Conservation (phyloP, 2,113 vertebrate species). For the Panurus biarmicus region DNA sequence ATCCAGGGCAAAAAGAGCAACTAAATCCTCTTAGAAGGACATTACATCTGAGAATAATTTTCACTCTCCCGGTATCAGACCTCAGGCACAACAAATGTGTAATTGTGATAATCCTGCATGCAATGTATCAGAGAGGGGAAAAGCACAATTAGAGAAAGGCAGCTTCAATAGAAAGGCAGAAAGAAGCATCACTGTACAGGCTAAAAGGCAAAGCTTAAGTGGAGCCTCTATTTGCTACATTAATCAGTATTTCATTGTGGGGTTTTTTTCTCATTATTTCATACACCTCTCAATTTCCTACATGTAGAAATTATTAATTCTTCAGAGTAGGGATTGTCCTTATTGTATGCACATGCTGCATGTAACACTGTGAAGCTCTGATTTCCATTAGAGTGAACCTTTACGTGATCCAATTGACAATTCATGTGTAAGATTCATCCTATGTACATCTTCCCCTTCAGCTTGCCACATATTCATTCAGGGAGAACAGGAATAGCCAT, state of each 20-base stretch:
- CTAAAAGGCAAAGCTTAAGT: neutral
- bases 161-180: neutral
- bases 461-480: conserved; percentile 9
- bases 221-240: neutral
- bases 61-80: neutral
- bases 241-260: neutral
- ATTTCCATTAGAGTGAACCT: conserved; percentile 46
- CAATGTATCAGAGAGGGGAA: neutral
- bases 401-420: conserved; percentile 55
- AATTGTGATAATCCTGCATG: neutral
- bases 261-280: neutral
- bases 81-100: neutral
- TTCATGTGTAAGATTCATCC: conserved; percentile 46
- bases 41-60: neutral
- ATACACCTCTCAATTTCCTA: neutral
- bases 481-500: neutral
- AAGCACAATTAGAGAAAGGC: neutral
- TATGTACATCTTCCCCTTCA: neutral
- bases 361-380: neutral
- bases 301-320: neutral
- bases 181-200: neutral
- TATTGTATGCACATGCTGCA: neutral
- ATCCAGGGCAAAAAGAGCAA: neutral
- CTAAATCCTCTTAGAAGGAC: neutral
- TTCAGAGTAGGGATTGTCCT: neutral